A percentile compares a stretch with the other conserved stretches of the same genome.
Conservation (phyloP, 2,888 invertebrate species). For the Chymomyza amoena region DNA sequence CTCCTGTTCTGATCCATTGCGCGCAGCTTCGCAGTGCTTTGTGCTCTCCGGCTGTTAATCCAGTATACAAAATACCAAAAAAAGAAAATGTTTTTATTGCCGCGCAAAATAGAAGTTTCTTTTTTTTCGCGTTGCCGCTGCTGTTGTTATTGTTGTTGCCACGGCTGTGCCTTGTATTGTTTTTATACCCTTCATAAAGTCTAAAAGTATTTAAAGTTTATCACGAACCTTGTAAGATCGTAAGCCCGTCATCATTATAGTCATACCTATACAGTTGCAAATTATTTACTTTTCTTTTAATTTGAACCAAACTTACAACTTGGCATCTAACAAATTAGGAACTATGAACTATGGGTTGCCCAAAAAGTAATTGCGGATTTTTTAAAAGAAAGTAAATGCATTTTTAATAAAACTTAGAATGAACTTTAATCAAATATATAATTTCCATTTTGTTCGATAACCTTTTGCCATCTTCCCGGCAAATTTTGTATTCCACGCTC, state of each 20-base stretch:
- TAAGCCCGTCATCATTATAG: neutral
- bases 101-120: constrained; percentile 70
- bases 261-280: neutral
- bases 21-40: neutral
- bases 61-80: constrained; percentile 15
- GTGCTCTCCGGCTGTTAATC: constrained; percentile 48
- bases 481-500: no score
- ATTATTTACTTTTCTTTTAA: no score
- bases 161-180: constrained; percentile 14
- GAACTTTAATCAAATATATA: no score
- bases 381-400: no score
- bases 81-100: constrained; percentile 57
- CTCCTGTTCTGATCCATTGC: neutral
- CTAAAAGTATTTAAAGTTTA: neutral
- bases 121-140: neutral
- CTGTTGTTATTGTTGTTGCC: constrained; percentile 33
- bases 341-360: no score
- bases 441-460: no score
- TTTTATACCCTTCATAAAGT: constrained; percentile 29
- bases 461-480: no score
- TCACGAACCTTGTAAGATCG: neutral
- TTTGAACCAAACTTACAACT: no score
- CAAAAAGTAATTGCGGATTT: no score
- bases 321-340: no score
- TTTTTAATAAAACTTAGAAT: no score